phyloP scores from a whole-genome alignment of 2,888 invertebrate genomes.

The Automeris io region DNA sequence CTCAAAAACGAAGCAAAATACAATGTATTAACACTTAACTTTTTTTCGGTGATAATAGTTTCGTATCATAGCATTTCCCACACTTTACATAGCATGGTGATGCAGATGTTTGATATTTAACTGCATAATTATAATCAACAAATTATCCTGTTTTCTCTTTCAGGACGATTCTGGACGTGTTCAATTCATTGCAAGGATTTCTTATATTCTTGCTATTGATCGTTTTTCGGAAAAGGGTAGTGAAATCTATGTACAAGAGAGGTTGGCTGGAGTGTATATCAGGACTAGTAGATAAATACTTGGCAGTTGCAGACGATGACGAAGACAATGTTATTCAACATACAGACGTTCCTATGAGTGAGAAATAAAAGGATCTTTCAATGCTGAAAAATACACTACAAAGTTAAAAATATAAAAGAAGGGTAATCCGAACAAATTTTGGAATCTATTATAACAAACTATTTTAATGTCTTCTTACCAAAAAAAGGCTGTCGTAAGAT shows the following conservation, averaged over 20 bases:
- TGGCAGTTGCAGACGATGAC: constrained; percentile 62
- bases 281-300: constrained; percentile 35
- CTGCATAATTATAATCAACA: too few species aligned
- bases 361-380: too few species aligned
- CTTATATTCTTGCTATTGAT: constrained; percentile 78
- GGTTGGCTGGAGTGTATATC: constrained; percentile 48
- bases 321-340: constrained; percentile 61
- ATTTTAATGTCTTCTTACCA: too few species aligned
- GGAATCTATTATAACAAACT: too few species aligned
- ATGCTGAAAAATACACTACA: too few species aligned
- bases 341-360: constrained; percentile 49
- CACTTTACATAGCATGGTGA: too few species aligned
- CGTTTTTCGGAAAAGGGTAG: constrained; percentile 70
- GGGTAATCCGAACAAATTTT: too few species aligned
- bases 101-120: too few species aligned
- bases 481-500: too few species aligned
- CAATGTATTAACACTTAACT: too few species aligned
- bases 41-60: neutral
- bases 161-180: constrained; percentile 76
- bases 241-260: constrained; percentile 50
- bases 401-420: too few species aligned
- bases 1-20: too few species aligned
- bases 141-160: constrained; percentile 23
- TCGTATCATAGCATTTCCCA: neutral
- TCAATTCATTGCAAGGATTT: constrained; percentile 79